Evolutionary conservation across 2,888 invertebrate genomes (phyloP), one percentile per base, ranked within the genome.

Genomic region (Xylota segnis): DNA sequence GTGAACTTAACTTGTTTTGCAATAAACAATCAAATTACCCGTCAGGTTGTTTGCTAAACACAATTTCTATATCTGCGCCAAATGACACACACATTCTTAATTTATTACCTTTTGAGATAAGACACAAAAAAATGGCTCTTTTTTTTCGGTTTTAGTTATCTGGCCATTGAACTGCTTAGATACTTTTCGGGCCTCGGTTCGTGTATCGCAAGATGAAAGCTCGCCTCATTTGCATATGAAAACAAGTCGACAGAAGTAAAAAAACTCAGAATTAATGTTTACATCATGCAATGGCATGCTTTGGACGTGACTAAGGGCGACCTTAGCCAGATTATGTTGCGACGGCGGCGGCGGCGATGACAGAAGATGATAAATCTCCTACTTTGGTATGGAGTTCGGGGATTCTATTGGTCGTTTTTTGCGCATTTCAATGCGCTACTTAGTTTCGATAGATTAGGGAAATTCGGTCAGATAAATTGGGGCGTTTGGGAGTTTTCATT

Each of bases 121-220:
- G 18, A 58, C 12, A 40, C 59, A 47, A 34, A 43, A 77, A 75
- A 32, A 50, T 12, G 29, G 27, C n/a, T 37, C 50, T 16, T 43
- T 65, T n/a, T 16, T 54, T 54, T 23, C 1, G 4, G 59, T 77
- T 50, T 71, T 27, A 47, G 70, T 83, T 71, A 77, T 50, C 32
- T 58, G 82, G 82, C 40, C 71, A 58, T 76, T 83, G 77, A 83
- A 83, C 82, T 59, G 65, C 27, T 40, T 65, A 54, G 59, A 76
- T 76, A 52, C 40, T 68, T 63, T 52, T 66, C 4, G 45, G 23
- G 2, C 32, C n/a, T 45, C 14, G 23, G 65, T 37, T 16, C 27
- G 34, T 72, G 47, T 45, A n/a, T 9, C 23, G 43, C 5, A 12
- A 52, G 52, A 74, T 34, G 54, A 74, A 63, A 45, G 45, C 47